Percentiles rank a stretch among this genome's conserved stretches.
Evolutionary conservation across 2,113 vertebrate species (phyloP).

Genomic region (Recurvirostra avosetta): DNA sequence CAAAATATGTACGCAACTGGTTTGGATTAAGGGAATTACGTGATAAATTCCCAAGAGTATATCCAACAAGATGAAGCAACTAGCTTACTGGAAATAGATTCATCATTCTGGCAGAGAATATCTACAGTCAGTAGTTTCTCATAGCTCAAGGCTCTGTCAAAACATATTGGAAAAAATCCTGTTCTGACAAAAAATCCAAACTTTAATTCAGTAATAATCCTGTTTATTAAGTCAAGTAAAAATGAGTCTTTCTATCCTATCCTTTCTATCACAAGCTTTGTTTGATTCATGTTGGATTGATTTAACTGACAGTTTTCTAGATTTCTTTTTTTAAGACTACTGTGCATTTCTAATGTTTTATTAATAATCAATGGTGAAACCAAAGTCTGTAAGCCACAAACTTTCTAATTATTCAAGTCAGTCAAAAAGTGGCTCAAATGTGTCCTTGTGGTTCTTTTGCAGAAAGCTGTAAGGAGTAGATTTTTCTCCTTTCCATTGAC

Average conservation of each 20-base stretch:
- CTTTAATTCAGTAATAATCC: background rate
- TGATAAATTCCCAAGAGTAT: slow-evolving; percentile 58
- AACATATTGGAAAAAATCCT: background rate
- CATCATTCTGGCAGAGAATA: slow-evolving; percentile 53
- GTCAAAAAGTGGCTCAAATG: background rate
- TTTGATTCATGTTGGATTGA: background rate
- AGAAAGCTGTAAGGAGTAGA: background rate
- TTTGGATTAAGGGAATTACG: slow-evolving; percentile 63
- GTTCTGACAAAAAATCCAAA: background rate
- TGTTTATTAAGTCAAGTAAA: background rate
- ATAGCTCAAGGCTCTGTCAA: slow-evolving; percentile 20
- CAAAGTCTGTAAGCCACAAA: background rate
- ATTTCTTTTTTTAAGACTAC: background rate
- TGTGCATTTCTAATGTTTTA: background rate
- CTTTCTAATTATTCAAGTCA: background rate
- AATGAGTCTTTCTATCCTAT: background rate
- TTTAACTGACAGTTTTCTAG: background rate
- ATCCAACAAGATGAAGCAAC: slow-evolving; percentile 63
- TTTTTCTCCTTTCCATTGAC: background rate
- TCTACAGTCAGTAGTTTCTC: slow-evolving; percentile 50
- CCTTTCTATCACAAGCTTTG: background rate
- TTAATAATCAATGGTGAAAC: background rate
- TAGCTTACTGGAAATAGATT: slow-evolving; percentile 60
- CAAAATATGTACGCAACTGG: slow-evolving; percentile 64
- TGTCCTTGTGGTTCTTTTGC: background rate